phyloP scores from a whole-genome alignment of 2,888 invertebrate species.

The Altica lythri region DNA sequence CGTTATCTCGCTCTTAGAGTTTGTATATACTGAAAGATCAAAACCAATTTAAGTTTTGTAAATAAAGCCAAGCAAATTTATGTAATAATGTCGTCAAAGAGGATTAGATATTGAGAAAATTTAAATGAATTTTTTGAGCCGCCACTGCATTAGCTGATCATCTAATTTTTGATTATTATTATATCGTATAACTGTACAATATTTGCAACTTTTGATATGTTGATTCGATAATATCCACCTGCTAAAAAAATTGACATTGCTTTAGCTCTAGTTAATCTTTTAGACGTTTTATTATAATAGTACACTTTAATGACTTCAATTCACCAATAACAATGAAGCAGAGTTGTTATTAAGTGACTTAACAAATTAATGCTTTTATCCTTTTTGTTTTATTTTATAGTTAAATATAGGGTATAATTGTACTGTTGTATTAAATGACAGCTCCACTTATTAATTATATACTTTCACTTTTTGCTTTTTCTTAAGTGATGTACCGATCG shows the following conservation, averaged over 20 bases:
- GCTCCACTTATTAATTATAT: constrained; percentile 16
- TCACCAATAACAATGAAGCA: constrained; percentile 19
- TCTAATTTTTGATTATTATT: constrained; percentile 2
- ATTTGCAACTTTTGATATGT: constrained; percentile 26
- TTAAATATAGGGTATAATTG: constrained; percentile 16
- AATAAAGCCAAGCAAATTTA: too few relatives aligned
- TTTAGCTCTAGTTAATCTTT: constrained; percentile 28
- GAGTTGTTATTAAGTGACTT: constrained; percentile 26
- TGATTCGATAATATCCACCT: constrained; percentile 29
- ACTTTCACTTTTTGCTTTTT: constrained; percentile 14
- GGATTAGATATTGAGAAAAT: too few relatives aligned
- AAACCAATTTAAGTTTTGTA: too few relatives aligned
- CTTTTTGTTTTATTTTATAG: constrained; percentile 12
- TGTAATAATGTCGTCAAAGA: too few relatives aligned
- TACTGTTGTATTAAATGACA: constrained; percentile 19
- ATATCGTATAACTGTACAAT: constrained; percentile 14
- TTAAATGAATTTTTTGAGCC: too few relatives aligned
- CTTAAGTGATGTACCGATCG: constrained; percentile 3
- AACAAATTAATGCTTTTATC: constrained; percentile 19
- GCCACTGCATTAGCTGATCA: not conserved
- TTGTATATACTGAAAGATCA: too few relatives aligned
- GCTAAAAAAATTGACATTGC: constrained; percentile 23
- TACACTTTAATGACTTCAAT: constrained; percentile 23
- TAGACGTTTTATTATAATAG: constrained; percentile 28
- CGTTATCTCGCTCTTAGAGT: too few relatives aligned